Percentiles rank a stretch among this genome's conserved stretches.
These are phyloP conservation scores for Drosophila sp. DNA, from an alignment of 1,140 invertebrate genomes.

Conservation along the genomic window DNA sequence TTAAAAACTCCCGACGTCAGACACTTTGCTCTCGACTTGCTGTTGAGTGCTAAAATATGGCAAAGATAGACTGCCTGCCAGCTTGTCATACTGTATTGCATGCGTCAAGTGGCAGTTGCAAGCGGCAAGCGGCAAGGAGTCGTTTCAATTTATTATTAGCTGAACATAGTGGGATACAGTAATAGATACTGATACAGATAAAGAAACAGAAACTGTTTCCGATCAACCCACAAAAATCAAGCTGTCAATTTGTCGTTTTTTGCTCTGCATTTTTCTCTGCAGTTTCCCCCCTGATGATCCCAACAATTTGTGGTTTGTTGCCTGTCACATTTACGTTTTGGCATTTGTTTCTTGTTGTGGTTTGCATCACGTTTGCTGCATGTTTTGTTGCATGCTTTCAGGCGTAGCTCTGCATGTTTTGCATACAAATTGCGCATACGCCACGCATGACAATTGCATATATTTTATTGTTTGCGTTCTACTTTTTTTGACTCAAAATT, in stretches of 20 bases:
- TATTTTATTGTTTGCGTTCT: conserved; percentile 8
- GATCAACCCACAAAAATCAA: conserved; percentile 6
- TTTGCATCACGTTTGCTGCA: conserved; percentile 30
- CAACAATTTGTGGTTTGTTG: conserved; percentile 22
- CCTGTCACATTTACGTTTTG: conserved; percentile 19
- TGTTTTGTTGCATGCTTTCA: conserved; percentile 57
- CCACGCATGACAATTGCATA: conserved; percentile 55
- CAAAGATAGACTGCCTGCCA: conserved; percentile 20
- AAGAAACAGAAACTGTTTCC: conserved; percentile 5
- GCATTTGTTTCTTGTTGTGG: conserved; percentile 15
- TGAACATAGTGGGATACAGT: no score
- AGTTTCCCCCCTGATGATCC: background rate
- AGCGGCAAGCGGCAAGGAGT: conserved; percentile 32
- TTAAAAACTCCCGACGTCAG: conserved; percentile 60
- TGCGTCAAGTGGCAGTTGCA: conserved; percentile 31
- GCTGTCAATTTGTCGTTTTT: conserved; percentile 18
- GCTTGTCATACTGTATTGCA: conserved; percentile 38
- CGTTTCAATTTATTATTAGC: conserved; percentile 45
- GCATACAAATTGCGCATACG: conserved; percentile 69
- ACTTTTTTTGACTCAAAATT: conserved; percentile 3
- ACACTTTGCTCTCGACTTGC: conserved; percentile 47
- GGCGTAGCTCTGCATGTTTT: conserved; percentile 37
- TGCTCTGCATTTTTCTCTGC: background rate
- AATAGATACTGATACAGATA: no score
- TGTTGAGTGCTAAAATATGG: conserved; percentile 62